A percentile compares a stretch with the other conserved stretches of the same genome.
Conservation (phyloP, 2,113 vertebrate species). For the Ptilonorhynchus violaceus region DNA sequence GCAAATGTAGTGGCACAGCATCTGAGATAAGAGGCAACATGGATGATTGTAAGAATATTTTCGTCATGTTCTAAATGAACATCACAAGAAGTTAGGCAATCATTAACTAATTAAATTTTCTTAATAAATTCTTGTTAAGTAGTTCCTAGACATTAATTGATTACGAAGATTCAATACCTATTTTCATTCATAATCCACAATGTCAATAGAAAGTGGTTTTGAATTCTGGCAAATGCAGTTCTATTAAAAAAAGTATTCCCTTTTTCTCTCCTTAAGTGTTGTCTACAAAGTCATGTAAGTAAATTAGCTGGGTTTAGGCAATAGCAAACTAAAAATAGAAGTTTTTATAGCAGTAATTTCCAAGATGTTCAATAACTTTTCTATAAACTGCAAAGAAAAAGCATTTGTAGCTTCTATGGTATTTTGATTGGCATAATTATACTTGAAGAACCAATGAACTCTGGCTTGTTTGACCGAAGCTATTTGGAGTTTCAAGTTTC, state of each 20-base stretch:
- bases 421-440: background rate
- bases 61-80: background rate
- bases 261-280: background rate
- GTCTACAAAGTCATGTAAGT: background rate
- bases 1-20: background rate
- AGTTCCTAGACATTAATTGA: background rate
- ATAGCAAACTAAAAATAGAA: background rate
- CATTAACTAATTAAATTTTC: conserved; percentile 31
- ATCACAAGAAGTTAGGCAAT: background rate
- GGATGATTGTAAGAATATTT: conserved; percentile 9
- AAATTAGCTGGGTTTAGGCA: background rate
- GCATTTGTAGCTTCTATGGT: accelerated
- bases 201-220: background rate
- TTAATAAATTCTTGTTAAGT: background rate
- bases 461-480: background rate
- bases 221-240: background rate
- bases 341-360: background rate
- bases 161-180: background rate
- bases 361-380: background rate
- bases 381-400: background rate
- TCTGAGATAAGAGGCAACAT: background rate
- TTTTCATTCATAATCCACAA: background rate
- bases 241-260: background rate
- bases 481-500: background rate
- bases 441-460: background rate